Conservation (phyloP, 2,888 invertebrate genomes). For the Cremastobaeus sp. region DNA sequence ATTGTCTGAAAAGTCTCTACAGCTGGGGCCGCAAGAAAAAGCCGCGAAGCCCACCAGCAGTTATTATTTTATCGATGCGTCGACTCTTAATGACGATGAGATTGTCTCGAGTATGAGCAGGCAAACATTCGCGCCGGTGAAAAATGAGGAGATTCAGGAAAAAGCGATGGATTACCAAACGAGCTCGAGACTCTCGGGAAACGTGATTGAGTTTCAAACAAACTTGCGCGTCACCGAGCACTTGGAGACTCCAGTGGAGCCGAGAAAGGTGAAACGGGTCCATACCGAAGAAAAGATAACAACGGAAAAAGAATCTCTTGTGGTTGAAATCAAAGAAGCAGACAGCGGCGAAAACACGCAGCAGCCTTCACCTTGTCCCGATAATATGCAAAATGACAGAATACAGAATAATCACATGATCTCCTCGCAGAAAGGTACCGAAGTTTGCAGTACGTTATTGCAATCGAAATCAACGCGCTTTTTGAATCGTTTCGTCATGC, state of each 20-base stretch:
- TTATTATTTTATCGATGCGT: conserved; percentile 89
- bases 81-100: conserved; percentile 85
- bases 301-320: conserved; percentile 73
- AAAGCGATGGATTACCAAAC: conserved; percentile 71
- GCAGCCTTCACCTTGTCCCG: conserved; percentile 74
- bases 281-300: conserved; percentile 68
- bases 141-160: conserved; percentile 59
- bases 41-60: conserved; percentile 74
- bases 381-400: conserved; percentile 45
- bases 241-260: conserved; percentile 68
- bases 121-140: conserved; percentile 12
- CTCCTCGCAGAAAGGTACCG: too few species aligned
- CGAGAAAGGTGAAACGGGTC: conserved; percentile 66
- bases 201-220: conserved; percentile 71
- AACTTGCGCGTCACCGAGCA: conserved; percentile 73
- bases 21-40: conserved; percentile 28
- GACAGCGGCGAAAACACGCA: conserved; percentile 76
- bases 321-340: conserved; percentile 76
- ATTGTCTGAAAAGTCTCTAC: too few species aligned
- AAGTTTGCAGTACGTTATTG: too few species aligned
- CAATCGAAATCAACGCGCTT: too few species aligned
- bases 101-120: conserved; percentile 40
- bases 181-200: conserved; percentile 72
- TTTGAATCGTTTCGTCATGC: too few species aligned
- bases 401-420: not conserved